Evolutionary conservation across 64 coral and sea anemone species (phyloP).

Genomic region (Acropora yongei): DNA sequence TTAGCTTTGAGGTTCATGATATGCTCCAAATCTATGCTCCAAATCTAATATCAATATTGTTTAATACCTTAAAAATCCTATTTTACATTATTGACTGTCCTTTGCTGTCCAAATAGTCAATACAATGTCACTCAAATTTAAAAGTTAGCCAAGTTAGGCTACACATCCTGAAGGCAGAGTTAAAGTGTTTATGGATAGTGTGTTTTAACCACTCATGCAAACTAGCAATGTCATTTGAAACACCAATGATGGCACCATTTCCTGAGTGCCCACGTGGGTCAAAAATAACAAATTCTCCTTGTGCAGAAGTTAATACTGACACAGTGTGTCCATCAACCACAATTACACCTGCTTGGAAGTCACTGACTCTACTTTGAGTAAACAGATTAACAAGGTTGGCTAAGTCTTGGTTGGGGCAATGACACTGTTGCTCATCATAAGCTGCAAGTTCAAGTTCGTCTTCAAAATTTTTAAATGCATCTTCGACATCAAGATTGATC

Average conservation of each 20-base stretch:
- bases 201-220: not conserved
- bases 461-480: not conserved
- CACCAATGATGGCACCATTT: not conserved
- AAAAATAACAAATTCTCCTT: conserved; percentile 1
- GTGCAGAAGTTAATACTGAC: not conserved
- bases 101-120: too few relatives aligned
- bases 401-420: conserved; percentile 14
- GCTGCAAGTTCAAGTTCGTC: not conserved
- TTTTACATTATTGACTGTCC: too few relatives aligned
- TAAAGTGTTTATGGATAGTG: not conserved
- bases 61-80: too few relatives aligned
- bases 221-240: not conserved
- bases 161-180: not conserved
- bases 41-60: too few relatives aligned
- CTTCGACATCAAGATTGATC: not conserved
- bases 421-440: conserved; percentile 22
- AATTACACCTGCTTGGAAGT: conserved; percentile 14
- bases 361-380: not conserved
- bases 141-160: conserved; percentile 3
- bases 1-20: too few relatives aligned
- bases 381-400: not conserved
- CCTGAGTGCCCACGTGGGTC: not conserved
- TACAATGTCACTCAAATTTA: not conserved
- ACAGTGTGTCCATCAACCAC: not conserved
- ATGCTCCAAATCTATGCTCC: too few relatives aligned